A percentile compares a stretch with the other conserved stretches of the same genome.
phyloP scores from a whole-genome alignment of 2,113 vertebrate species.

The Smithornis capensis region DNA sequence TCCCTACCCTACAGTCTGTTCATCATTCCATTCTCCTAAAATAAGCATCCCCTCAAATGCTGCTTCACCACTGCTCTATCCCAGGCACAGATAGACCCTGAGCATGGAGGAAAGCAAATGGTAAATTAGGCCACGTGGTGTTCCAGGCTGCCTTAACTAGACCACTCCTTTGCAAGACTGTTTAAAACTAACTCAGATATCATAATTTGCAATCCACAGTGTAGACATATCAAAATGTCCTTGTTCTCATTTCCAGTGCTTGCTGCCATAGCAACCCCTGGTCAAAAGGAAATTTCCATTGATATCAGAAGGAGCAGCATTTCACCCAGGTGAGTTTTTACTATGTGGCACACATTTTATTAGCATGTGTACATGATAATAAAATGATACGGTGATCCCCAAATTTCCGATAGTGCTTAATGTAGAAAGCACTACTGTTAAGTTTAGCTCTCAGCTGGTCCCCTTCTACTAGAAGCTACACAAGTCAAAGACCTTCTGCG shows the following conservation, averaged over 20 bases:
- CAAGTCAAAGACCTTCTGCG: not conserved
- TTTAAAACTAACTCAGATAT: conserved; percentile 66
- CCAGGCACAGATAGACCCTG: not conserved
- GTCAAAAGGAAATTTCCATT: conserved; percentile 71
- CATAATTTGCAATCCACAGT: conserved; percentile 69
- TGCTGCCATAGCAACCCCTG: conserved; percentile 68
- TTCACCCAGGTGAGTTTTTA: conserved; percentile 66
- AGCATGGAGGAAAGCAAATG: not conserved
- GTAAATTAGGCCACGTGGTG: conserved; percentile 21
- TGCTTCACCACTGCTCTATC: not conserved
- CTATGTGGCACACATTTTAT: conserved; percentile 62
- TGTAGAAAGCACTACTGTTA: not conserved
- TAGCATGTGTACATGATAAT: conserved; percentile 46
- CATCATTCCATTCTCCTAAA: not conserved
- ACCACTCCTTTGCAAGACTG: conserved; percentile 58
- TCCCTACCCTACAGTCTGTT: not conserved
- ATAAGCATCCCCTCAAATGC: not conserved
- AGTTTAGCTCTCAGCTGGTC: not conserved
- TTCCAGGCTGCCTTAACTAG: conserved; percentile 50
- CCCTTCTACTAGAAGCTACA: not conserved
- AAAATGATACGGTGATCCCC: conserved; percentile 35
- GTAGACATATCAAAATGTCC: conserved; percentile 72
- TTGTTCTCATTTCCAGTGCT: conserved; percentile 68
- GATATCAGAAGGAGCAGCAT: conserved; percentile 72
- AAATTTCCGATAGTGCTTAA: not conserved